Evolutionary conservation across 2,888 invertebrate genomes (phyloP).

Genomic region (Ligdia adustata): DNA sequence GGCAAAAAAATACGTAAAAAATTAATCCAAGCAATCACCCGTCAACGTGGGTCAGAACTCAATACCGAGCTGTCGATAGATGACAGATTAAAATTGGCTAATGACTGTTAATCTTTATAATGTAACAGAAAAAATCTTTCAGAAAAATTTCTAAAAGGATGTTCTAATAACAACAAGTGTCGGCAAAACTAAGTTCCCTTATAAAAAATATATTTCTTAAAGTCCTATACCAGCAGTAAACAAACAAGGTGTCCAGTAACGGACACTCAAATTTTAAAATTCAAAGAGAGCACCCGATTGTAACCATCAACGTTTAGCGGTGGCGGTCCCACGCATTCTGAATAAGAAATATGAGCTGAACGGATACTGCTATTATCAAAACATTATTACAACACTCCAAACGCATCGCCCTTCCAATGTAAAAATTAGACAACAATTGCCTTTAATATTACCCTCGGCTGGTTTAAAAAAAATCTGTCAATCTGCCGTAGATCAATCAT

Average conservation of each 20-base stretch:
- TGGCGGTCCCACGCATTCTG: conserved; percentile 76
- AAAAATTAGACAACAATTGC: conserved; percentile 85
- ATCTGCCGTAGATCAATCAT: conserved; percentile 83
- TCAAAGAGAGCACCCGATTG: conserved; percentile 55
- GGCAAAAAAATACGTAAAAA: conserved; percentile 65
- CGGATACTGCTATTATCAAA: conserved; percentile 83
- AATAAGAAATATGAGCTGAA: conserved; percentile 83
- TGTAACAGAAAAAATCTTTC: conserved; percentile 16
- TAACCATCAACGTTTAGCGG: conserved; percentile 36
- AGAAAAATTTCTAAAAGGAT: neutral
- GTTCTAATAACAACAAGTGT: neutral
- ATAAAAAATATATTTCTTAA: neutral
- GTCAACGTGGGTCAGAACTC: conserved; percentile 62
- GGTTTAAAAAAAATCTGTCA: conserved; percentile 82
- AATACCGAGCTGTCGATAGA: conserved; percentile 65
- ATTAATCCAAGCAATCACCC: conserved; percentile 60
- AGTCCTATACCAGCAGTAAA: conserved; percentile 14
- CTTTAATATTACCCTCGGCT: conserved; percentile 79
- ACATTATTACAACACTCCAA: conserved; percentile 84
- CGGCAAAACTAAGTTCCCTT: too few relatives aligned
- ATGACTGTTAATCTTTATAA: too few relatives aligned
- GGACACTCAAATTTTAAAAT: conserved; percentile 60
- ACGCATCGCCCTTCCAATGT: conserved; percentile 75
- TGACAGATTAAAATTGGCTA: conserved; percentile 56
- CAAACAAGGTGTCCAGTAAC: conserved; percentile 67